These are phyloP conservation scores for Stomorhina lunata DNA, from an alignment of 2,888 invertebrate species.

Conservation along the genomic window DNA sequence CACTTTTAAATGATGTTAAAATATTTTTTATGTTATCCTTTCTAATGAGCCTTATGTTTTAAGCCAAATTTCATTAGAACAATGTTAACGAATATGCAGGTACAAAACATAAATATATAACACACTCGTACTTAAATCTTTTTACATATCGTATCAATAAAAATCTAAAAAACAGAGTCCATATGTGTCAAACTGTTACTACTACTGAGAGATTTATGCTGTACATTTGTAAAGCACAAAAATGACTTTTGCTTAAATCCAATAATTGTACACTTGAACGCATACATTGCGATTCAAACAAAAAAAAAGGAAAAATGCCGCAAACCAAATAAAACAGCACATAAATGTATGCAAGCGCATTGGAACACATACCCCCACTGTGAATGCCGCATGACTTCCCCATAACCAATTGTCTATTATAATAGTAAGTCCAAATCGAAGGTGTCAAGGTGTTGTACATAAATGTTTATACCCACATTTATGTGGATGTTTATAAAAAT, in stretches of 20 bases:
- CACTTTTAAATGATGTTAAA: not conserved
- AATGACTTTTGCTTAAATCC: constrained; percentile 28
- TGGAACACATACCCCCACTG: constrained; percentile 44
- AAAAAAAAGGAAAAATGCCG: constrained; percentile 44
- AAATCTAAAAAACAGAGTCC: constrained; percentile 21
- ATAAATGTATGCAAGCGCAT: constrained; percentile 4
- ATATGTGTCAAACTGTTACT: constrained; percentile 47
- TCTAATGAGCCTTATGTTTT: not conserved
- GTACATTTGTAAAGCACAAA: constrained; percentile 25
- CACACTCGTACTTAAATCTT: not conserved
- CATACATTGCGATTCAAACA: constrained; percentile 43
- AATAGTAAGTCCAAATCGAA: constrained; percentile 21
- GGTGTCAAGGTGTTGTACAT: constrained; percentile 51
- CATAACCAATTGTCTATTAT: constrained; percentile 35
- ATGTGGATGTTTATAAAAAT: not conserved
- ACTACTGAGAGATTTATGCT: constrained; percentile 60
- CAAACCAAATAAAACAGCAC: constrained; percentile 45
- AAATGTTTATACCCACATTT: constrained; percentile 10
- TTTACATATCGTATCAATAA: constrained; percentile 10
- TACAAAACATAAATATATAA: not conserved
- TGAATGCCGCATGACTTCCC: constrained; percentile 42
- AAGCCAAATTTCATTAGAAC: not conserved
- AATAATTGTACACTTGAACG: constrained; percentile 44
- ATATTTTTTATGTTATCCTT: not conserved
- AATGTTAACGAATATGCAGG: not conserved